Conservation (phyloP, 2,113 vertebrate genomes). For the Pterophyllum scalare region DNA sequence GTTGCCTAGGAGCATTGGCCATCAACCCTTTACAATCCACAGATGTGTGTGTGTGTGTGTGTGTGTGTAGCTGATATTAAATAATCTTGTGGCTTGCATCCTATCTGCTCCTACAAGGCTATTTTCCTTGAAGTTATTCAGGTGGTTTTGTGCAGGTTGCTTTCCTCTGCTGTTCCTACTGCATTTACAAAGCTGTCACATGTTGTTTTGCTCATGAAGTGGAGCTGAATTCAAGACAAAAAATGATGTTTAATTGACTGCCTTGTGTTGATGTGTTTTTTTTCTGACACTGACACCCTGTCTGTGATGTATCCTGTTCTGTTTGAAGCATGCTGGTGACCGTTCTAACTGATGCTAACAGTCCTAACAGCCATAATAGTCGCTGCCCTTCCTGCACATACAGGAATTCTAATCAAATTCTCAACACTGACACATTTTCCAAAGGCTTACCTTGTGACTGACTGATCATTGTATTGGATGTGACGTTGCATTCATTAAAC, state of each 20-base stretch:
- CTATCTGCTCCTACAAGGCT: background rate
- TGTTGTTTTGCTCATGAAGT: background rate
- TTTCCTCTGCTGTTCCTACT: background rate
- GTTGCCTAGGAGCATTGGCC: background rate
- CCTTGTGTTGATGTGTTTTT: conserved; percentile 13
- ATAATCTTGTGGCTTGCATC: background rate
- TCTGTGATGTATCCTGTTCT: conserved; percentile 42
- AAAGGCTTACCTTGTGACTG: background rate
- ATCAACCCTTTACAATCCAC: background rate
- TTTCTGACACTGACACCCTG: background rate
- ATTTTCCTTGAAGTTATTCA: background rate
- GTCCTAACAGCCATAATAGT: background rate
- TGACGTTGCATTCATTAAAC: background rate
- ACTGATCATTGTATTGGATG: background rate
- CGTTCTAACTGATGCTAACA: background rate
- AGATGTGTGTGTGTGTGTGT: no score
- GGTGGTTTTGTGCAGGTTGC: background rate
- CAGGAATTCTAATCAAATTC: background rate
- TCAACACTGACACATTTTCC: background rate
- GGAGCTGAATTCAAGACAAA: background rate
- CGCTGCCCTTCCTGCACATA: background rate
- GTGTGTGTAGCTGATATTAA: background rate
- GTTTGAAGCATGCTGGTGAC: conserved; percentile 48
- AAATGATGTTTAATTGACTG: background rate
- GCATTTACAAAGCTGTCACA: background rate